phyloP scores from a whole-genome alignment of 2,113 vertebrate genomes.

The Geococcyx californianus region DNA sequence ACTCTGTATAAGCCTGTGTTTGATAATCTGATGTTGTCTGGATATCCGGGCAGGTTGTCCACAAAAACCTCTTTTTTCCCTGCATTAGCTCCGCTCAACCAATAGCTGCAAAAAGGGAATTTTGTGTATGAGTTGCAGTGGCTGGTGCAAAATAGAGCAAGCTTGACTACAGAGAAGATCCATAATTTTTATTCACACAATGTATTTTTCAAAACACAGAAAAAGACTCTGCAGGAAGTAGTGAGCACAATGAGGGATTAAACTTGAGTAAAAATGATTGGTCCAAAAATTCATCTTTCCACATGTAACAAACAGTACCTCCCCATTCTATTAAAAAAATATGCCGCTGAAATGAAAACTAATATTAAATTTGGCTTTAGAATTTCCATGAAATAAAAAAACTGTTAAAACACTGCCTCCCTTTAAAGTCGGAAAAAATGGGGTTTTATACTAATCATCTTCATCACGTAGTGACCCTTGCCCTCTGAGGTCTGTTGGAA shows the following conservation, averaged over 20 bases:
- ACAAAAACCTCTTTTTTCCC: conserved; percentile 67
- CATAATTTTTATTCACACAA: background rate
- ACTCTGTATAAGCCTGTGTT: conserved; percentile 71
- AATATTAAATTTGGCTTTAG: background rate
- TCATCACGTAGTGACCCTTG: background rate
- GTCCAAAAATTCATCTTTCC: background rate
- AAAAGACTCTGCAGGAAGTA: background rate
- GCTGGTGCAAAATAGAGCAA: background rate
- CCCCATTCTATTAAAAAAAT: background rate
- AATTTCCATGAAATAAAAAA: background rate
- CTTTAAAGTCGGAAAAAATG: background rate
- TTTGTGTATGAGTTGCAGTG: background rate
- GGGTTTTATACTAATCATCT: background rate
- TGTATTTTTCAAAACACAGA: background rate
- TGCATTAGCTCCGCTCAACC: conserved; percentile 71
- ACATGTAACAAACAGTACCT: background rate
- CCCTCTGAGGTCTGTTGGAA: background rate
- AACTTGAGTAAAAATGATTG: background rate
- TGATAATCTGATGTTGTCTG: conserved; percentile 78
- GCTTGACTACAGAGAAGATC: background rate
- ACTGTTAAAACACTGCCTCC: background rate
- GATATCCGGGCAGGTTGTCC: conserved; percentile 78
- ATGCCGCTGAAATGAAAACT: background rate
- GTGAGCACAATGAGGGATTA: background rate
- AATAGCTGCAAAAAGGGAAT: conserved; percentile 60